Percentiles rank a stretch among this genome's conserved stretches.
Conservation (phyloP, 2,888 invertebrate species). For the Torymus tubicola region DNA sequence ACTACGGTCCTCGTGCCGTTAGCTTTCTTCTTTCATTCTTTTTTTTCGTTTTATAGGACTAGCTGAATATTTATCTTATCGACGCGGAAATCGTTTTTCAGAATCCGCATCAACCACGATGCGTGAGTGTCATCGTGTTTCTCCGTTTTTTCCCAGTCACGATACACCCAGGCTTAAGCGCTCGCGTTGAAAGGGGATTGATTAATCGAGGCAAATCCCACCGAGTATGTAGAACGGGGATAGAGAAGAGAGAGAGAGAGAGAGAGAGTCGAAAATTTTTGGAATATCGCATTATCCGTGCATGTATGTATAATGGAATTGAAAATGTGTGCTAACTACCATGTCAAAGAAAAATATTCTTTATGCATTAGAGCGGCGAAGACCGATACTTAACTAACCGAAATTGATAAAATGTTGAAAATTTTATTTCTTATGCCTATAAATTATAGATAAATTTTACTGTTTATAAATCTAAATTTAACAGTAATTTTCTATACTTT, state of each 20-base stretch:
- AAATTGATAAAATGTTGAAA: no score
- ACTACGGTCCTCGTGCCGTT: no score
- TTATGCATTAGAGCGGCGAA: no score
- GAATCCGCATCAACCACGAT: not conserved
- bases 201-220: conserved; percentile 33
- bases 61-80: conserved; percentile 12
- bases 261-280: conserved; percentile 23
- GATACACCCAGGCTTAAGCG: not conserved
- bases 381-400: no score
- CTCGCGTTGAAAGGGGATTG: not conserved
- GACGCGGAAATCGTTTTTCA: not conserved
- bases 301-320: not conserved
- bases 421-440: no score
- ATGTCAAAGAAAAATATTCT: no score
- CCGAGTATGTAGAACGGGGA: not conserved
- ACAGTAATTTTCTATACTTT: no score
- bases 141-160: conserved; percentile 16
- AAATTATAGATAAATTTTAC: no score
- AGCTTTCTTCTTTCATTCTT: no score
- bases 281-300: not conserved
- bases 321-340: no score
- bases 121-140: not conserved
- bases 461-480: no score
- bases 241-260: not conserved
- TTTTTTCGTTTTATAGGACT: no score